These are phyloP conservation scores for Bombylius major DNA, from an alignment of 2,888 invertebrate genomes.

Conservation along the genomic window DNA sequence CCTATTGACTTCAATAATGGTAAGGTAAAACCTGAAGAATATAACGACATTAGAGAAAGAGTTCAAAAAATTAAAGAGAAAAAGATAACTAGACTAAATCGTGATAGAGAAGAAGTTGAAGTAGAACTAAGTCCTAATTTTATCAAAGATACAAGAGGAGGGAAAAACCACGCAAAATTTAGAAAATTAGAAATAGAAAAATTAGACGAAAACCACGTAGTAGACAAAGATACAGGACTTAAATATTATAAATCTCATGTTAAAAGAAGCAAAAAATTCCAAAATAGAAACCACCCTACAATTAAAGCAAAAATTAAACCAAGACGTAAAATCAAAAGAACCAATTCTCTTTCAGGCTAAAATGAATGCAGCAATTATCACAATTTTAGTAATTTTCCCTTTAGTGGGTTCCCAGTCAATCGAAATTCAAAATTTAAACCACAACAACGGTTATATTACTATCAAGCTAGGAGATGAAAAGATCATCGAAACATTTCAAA, in stretches of 20 bases:
- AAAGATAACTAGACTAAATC: not conserved
- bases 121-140: not conserved
- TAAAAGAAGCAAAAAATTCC: slow-evolving; percentile 11
- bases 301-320: not conserved
- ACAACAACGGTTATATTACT: too few species aligned
- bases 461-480: too few species aligned
- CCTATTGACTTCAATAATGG: slow-evolving; percentile 15
- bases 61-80: not conserved
- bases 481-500: too few species aligned
- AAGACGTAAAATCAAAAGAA: not conserved
- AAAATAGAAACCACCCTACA: slow-evolving; percentile 9
- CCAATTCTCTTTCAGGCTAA: not conserved
- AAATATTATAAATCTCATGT: slow-evolving; percentile 15
- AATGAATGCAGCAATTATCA: not conserved
- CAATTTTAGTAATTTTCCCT: too few species aligned
- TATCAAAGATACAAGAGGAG: not conserved
- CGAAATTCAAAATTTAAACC: too few species aligned
- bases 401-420: too few species aligned
- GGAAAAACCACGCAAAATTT: slow-evolving; percentile 12
- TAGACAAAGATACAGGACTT: slow-evolving; percentile 6
- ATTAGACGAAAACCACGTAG: slow-evolving; percentile 11
- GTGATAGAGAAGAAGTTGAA: slow-evolving; percentile 1
- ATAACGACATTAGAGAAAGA: slow-evolving; percentile 7
- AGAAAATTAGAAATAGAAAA: slow-evolving; percentile 9
- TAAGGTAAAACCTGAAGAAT: slow-evolving; percentile 10